Conservation (phyloP, 2,888 invertebrate genomes). For the Pristionchus japonicus region DNA sequence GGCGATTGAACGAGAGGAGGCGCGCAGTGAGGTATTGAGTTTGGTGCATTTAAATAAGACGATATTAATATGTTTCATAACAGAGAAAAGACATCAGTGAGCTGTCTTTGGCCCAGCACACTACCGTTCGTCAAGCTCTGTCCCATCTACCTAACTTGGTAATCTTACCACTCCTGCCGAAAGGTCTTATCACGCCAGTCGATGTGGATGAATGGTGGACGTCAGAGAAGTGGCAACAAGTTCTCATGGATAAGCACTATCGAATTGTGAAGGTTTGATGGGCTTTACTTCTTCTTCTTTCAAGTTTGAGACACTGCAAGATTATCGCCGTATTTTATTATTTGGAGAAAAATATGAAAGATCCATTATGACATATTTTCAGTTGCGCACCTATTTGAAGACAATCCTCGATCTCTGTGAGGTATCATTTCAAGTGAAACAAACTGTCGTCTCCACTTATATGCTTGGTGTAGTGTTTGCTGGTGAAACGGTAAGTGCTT, state of each 20-base stretch:
- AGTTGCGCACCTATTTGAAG: neutral
- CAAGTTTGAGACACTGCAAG: no score
- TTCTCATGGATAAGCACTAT: neutral
- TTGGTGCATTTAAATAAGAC: no score
- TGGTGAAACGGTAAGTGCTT: neutral
- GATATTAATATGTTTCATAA: neutral
- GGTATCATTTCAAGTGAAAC: neutral
- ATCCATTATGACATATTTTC: no score
- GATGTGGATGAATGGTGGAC: neutral
- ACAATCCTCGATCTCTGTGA: neutral
- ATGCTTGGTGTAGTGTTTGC: neutral
- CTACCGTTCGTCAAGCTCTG: neutral
- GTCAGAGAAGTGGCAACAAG: neutral
- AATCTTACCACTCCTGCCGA: neutral
- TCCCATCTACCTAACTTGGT: neutral
- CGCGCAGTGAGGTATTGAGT: neutral
- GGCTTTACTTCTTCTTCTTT: no score
- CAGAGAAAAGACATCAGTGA: constrained; percentile 11
- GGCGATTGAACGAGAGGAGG: neutral
- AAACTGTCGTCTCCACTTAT: neutral
- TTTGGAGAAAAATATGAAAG: no score
- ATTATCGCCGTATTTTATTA: no score
- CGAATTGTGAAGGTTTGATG: neutral
- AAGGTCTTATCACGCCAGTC: neutral
- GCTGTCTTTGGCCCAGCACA: neutral